These are phyloP conservation scores for Hypsopygia costalis DNA, from an alignment of 2,888 invertebrate species.

Conservation along the genomic window DNA sequence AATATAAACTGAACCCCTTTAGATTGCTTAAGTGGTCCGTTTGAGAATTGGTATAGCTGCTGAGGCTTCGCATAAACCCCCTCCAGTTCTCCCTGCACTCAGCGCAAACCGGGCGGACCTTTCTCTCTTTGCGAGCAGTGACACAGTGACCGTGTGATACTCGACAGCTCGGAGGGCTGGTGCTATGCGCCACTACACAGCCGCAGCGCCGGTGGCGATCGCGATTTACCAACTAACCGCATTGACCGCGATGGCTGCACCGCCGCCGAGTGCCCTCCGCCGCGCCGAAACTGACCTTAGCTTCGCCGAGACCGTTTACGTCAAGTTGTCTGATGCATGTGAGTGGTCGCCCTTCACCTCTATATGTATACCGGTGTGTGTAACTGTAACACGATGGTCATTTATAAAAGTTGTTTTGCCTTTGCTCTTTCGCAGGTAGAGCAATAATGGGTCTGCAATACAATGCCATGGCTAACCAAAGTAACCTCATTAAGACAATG, in stretches of 20 bases:
- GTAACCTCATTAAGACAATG: conserved; percentile 57
- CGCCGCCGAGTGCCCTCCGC: conserved; percentile 17
- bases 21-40: neutral
- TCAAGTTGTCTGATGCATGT: conserved; percentile 68
- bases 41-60: neutral
- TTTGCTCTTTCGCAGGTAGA: conserved; percentile 54
- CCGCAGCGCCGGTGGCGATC: conserved; percentile 39
- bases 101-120: conserved; percentile 39
- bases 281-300: conserved; percentile 40
- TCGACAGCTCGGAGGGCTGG: conserved; percentile 40
- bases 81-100: conserved; percentile 1
- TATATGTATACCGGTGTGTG: conserved; percentile 10
- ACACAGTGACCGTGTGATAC: conserved; percentile 70
- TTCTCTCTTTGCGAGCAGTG: conserved; percentile 69
- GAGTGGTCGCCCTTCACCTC: conserved; percentile 40
- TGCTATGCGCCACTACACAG: conserved; percentile 55
- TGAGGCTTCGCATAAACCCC: neutral
- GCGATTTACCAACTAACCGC: conserved; percentile 29
- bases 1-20: too few species aligned
- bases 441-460: conserved; percentile 65
- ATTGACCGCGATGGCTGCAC: conserved; percentile 25
- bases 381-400: conserved; percentile 13
- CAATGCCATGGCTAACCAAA: conserved; percentile 46
- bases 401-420: conserved; percentile 2
- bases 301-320: conserved; percentile 65